A percentile compares a stretch with the other conserved stretches of the same genome.
Conservation (phyloP, 2,797 vertebrate genomes). For the Siniperca obscura region DNA sequence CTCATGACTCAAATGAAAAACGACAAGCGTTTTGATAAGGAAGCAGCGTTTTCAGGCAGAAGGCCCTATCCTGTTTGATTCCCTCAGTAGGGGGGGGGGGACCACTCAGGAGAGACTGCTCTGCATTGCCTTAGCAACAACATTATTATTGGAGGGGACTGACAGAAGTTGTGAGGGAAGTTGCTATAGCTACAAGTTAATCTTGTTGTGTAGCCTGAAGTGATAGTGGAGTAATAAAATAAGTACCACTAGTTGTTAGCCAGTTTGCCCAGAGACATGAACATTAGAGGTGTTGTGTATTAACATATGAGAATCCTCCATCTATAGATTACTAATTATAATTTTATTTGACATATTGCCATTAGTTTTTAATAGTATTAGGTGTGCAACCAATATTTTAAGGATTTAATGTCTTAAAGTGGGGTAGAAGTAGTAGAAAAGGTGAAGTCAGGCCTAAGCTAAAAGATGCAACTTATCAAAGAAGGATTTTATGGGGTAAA, state of each 20-base stretch:
- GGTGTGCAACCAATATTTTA: neutral
- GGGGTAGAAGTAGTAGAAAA: neutral
- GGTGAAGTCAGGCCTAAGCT: neutral
- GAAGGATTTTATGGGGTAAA: neutral
- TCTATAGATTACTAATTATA: neutral
- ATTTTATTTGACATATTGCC: neutral
- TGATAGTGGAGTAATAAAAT: conserved; percentile 28
- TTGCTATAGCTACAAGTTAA: conserved; percentile 65
- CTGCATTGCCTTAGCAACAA: conserved; percentile 55
- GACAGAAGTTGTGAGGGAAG: conserved; percentile 45
- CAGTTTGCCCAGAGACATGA: conserved; percentile 2
- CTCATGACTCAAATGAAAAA: conserved; percentile 54
- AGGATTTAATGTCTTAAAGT: neutral
- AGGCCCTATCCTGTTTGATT: conserved; percentile 37
- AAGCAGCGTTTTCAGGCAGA: conserved; percentile 43
- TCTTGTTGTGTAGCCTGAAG: conserved; percentile 44
- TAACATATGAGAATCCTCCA: neutral
- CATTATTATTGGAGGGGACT: conserved; percentile 44
- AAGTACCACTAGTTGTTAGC: neutral
- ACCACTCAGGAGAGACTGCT: conserved; percentile 34
- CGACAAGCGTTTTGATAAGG: conserved; percentile 52
- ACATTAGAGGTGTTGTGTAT: neutral
- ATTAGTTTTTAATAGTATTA: neutral
- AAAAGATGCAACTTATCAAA: conserved; percentile 4
- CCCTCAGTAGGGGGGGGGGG: conserved; percentile 5